Evolutionary conservation across 2,113 vertebrate species (phyloP).

Genomic region (Nycticorax nycticorax): DNA sequence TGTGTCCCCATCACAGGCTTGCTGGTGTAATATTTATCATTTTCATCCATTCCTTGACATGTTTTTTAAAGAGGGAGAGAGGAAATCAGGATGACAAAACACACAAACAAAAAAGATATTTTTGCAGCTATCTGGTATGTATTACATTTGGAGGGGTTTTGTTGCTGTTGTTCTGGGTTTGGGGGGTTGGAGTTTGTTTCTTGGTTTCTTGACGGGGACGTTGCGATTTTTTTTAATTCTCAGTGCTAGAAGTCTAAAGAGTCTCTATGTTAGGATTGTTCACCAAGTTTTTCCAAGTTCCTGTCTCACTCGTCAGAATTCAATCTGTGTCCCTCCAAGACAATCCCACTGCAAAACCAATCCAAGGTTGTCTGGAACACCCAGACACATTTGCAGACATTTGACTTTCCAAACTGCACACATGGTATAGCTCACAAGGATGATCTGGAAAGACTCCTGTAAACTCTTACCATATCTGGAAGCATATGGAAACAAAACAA

Average conservation of each 20-base stretch:
- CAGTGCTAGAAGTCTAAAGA: neutral
- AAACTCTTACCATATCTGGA: neutral
- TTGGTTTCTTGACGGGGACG: neutral
- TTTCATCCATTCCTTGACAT: neutral
- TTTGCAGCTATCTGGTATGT: neutral
- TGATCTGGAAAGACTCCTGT: neutral
- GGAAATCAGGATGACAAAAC: neutral
- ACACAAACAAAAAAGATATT: neutral
- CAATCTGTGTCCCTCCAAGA: neutral
- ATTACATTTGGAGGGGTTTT: neutral
- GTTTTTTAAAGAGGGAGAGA: neutral
- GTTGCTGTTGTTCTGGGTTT: neutral
- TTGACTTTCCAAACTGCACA: neutral
- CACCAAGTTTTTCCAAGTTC: neutral
- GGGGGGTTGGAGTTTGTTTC: rapidly evolving
- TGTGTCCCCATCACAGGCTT: neutral
- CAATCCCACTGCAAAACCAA: neutral
- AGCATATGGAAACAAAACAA: neutral
- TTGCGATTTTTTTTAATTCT: neutral
- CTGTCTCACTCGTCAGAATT: neutral
- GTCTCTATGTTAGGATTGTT: neutral
- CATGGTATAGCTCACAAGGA: neutral
- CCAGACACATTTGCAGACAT: neutral
- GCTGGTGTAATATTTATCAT: neutral
- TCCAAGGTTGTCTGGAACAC: neutral